A percentile compares a stretch with the other conserved stretches of the same genome.
Evolutionary conservation across 1,140 invertebrate genomes (phyloP).

Genomic region (Calliopsis andreniformis): DNA sequence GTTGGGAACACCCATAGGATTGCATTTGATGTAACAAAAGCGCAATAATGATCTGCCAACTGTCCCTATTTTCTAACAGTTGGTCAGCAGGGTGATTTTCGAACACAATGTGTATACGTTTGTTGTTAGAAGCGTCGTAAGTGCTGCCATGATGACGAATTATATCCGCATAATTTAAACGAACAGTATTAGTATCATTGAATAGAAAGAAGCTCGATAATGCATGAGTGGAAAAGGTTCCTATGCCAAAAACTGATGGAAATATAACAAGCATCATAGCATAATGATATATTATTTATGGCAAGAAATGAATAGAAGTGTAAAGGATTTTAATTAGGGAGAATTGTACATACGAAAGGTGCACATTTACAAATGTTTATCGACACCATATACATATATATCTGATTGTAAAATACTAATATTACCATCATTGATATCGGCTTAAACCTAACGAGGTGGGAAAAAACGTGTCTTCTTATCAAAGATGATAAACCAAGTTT

Average conservation of each 20-base stretch:
- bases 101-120: not conserved
- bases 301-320: conserved; percentile 24
- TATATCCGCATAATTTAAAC: conserved; percentile 48
- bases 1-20: conserved; percentile 1
- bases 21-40: conserved; percentile 1
- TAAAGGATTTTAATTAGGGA: conserved; percentile 15
- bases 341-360: conserved; percentile 41
- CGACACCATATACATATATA: conserved; percentile 1
- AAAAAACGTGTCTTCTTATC: conserved; percentile 25
- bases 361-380: conserved; percentile 34
- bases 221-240: conserved; percentile 54
- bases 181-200: conserved; percentile 64
- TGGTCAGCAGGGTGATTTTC: conserved; percentile 24
- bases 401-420: conserved; percentile 36
- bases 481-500: conserved; percentile 32
- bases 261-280: conserved; percentile 37
- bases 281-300: conserved; percentile 63
- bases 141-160: conserved; percentile 18
- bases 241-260: conserved; percentile 61
- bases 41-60: conserved; percentile 19
- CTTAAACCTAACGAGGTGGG: not conserved
- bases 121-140: conserved; percentile 16
- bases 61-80: not conserved
- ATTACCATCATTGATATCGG: conserved; percentile 20
- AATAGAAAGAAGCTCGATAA: conserved; percentile 54